These are phyloP conservation scores for Muscicapa striata DNA, from an alignment of 2,797 vertebrate genomes.

Conservation along the genomic window DNA sequence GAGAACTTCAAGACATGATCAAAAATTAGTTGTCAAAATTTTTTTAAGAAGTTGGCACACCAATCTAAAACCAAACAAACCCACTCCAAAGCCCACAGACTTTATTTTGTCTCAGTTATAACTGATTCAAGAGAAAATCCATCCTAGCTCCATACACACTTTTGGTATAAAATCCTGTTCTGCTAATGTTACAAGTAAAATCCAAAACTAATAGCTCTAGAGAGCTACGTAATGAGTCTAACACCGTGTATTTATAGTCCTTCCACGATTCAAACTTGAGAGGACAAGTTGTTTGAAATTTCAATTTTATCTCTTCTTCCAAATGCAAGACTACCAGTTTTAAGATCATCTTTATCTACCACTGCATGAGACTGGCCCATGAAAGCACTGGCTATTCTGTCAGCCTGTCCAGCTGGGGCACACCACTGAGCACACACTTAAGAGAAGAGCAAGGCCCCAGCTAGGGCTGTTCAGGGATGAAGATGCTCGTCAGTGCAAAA, in stretches of 20 bases:
- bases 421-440: background rate
- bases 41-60: background rate
- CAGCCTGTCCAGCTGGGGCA: background rate
- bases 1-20: background rate
- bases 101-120: background rate
- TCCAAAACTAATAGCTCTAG: background rate
- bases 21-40: background rate
- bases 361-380: background rate
- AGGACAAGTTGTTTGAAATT: background rate
- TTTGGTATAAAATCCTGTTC: background rate
- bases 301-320: background rate
- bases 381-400: background rate
- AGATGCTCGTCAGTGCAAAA: background rate
- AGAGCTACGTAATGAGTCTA: background rate
- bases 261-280: background rate
- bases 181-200: background rate
- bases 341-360: background rate
- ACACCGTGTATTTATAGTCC: background rate
- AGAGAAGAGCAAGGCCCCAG: background rate
- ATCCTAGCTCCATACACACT: background rate
- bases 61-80: background rate
- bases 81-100: background rate
- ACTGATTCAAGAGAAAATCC: background rate
- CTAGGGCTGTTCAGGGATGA: accelerated
- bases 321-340: background rate